Base-by-base conservation (phyloP, 2,797 vertebrate genomes). In the Thalassophryne amazonica region DNA sequence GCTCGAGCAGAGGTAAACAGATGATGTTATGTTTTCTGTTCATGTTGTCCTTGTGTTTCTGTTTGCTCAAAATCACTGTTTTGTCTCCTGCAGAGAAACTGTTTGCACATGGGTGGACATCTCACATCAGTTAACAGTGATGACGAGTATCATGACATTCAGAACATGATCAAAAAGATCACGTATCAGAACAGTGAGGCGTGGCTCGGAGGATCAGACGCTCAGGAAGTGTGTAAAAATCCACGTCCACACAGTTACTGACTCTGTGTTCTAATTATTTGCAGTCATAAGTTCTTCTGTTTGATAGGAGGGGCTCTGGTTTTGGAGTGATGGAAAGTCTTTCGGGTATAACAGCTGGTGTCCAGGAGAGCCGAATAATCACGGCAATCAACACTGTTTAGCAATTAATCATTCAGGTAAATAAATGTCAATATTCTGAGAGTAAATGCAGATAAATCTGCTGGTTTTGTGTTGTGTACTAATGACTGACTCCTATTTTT, bases 1-100 rank as follows among this genome's bases (percentile, higher is more conserved):
- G 20, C 27, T 3, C 2, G 32, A 1, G 48, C 48, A 24, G 48
- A 51, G 48, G 48, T 51, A 32, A 31, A 7, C 4, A 6, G 34
- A 22, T 21, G 12, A 11, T 11, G n/a, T 29, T 31, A n/a, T 11
- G 8, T 24, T 25, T n/a, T n/a, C 16, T 10, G 6, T 4, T 11
- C 16, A 12, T 15, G 14, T n/a, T n/a, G n/a, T 40, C 7, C 27
- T 40, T 27, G n/a, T n/a, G 10, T 4, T 27, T n/a, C 6, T 18
- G 4, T n/a, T 4, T 8, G 15, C 11, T 13, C 9, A 9, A 2
- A 12, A 21, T 18, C 14, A 16, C 20, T 13, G 7, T 21, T 2
- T 15, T 10, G 16, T 12, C 17, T 17, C 0, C 11, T 17, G 12
- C 7, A 53, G 50, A 35, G 1, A 22, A 0, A 28, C 0, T 42